Evolutionary conservation across 2,113 vertebrate species (phyloP), one percentile per base, ranked within the genome.

Genomic region (Heterotis niloticus): DNA sequence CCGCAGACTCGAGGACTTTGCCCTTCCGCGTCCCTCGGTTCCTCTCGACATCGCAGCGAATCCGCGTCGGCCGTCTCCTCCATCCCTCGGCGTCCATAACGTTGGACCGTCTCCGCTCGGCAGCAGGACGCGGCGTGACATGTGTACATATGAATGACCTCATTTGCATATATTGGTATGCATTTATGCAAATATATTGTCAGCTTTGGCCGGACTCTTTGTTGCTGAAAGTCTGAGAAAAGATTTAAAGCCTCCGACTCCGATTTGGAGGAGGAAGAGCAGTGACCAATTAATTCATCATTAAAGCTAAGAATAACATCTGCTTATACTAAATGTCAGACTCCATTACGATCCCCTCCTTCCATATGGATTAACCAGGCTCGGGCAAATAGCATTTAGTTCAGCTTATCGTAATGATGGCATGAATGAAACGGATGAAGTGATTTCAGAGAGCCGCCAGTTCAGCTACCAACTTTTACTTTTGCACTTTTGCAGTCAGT

Each of bases 371-470:
- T 79, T 74, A 82, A 81, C 73, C 74, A 54, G 7, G 24, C 79
- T 79, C 65, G 81, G 83, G 80, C 57, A 18, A 14, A 54, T 78
- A 72, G 77, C 83, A 77, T 87, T 87, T 81, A 71, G 83, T 70
- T 86, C 86, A 84, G 83, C 82, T 69, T 0, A 0, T 64, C 18
- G 51, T 17, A 0, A 9, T 29, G 29, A 51, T 64, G 9, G 10
- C 23, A 51, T 4, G 20, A 23, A 12, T 76, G 12, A 44, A 64
- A 44, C 16, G 13, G 18, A n/a, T 52, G 18, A 71, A 51, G 13
- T 26, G 54, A 71, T 17, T 68, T 28, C 26, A 75, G 64, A 69
- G 74, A 82, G 17, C 52, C 68, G 74, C 73, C 54, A 75, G 28
- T 84, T 78, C 54, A 12, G 72, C 77, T 65, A 66, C 52, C 24